Base-by-base conservation (phyloP, 2,888 invertebrate species). In the Chrysodeixis includens region DNA sequence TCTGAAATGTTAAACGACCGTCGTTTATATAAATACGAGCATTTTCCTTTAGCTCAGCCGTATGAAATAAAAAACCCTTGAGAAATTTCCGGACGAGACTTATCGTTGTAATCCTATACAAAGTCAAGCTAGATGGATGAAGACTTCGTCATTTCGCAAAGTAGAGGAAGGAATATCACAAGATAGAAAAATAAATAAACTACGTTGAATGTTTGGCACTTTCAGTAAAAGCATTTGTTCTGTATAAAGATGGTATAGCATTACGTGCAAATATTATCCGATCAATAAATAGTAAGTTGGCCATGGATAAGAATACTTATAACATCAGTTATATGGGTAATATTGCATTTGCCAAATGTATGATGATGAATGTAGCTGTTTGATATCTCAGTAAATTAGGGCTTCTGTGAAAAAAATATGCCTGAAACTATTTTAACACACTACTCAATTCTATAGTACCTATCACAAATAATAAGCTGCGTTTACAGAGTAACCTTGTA, bases 31-130 rank as follows among this genome's bases (percentile, higher is more conserved):
- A 71, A 71, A 78, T 62, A 64, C 55, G 56, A 74, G 16, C 54
- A 55, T 62, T 62, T 71, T 69, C 69, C 62, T 62, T 61, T 52
- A 58, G 52, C 32, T 65, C 49, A 63, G 30, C 69, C 51, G 63
- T 61, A 69, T 51, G 58, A 69, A 70, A 77, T 68, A 67, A 73
- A 83, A 82, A 79, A 61, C 77, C 69, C 76, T 76, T 66, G 67
- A 77, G 79, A 82, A 82, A 81, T 83, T 83, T 79, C 69, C 63
- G 66, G 82, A 74, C 74, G 76, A 81, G 74, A 85, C 77, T 85
- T 87, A 85, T 81, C 81, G 76, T 71, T 78, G 86, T 87, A 87
- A 87, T 84, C 79, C 81, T 82, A 88, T 85, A 86, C 83, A 81
- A 83, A 83, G 79, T 81, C 74, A 80, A 76, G 81, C 79, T 79